Evolutionary conservation across 2,797 vertebrate species (phyloP), one percentile per base, ranked within the genome.

Genomic region (Cyclura pinguis): DNA sequence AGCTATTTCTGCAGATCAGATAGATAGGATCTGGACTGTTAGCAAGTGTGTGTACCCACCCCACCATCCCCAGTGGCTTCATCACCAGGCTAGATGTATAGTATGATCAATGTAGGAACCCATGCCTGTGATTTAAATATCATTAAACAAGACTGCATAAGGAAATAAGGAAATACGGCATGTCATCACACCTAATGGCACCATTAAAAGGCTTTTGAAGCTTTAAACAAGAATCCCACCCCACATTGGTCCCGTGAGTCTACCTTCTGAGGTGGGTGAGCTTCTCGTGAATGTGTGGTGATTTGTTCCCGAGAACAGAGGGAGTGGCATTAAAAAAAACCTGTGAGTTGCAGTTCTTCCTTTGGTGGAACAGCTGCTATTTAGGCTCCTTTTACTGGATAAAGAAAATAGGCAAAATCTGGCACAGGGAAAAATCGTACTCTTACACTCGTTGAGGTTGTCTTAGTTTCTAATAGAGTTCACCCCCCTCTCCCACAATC

Each of bases 161-260:
- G n/a, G 32, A 0, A 0, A 42, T 50, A 42, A 57, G 73, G 90
- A 64, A 69, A 64, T 42, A 4, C 22, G 47, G 13, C 29, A 38
- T 42, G 18, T 76, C 22, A 0, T 52, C 14, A 78, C 38, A 5
- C 0, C 3, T 87, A 18, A 16, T 72, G 76, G 47, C 24, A 6
- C 0, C 78, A 73, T 1, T 81, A 91, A 38, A 90, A 91, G 47
- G 47, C 8, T 87, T 35, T 32, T n/a, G 2, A 24, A 8, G 50
- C 13, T 73, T 76, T 62, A 76, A 83, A 57, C 64, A 80, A 85
- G 24, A 67, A 86, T 47, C 52, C 2, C 0, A 1, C 3, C 1
- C 59, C 72, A 85, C 47, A 77, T 29, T 42, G 52, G 42, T 35
- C 22, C 67, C 6, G 16, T 10, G 42, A 81, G 50, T 16, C 16